Evolutionary conservation across 2,888 invertebrate genomes (phyloP).

Genomic region (Drosophila ustulata): DNA sequence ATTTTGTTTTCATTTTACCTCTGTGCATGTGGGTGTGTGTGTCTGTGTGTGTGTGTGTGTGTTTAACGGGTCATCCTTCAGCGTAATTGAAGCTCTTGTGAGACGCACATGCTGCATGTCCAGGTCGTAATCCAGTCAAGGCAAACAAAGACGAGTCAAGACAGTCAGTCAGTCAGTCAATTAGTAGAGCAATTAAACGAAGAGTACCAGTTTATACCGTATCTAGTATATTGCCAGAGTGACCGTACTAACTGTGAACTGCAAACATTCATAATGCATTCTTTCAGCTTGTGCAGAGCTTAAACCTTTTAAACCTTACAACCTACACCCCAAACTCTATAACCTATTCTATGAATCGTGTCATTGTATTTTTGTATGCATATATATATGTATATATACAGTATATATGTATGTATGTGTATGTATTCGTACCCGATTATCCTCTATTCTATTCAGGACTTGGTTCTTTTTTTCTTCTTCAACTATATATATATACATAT

Average conservation of each 20-base stretch:
- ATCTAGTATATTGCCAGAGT: conserved; percentile 3
- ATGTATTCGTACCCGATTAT: conserved; percentile 58
- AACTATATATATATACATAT: conserved; percentile 32
- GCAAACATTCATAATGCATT: conserved; percentile 39
- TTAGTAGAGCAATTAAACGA: conserved; percentile 6
- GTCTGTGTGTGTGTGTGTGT: conserved; percentile 27
- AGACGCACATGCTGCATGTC: conserved; percentile 24
- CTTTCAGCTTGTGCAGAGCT: conserved; percentile 53
- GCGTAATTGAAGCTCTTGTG: conserved; percentile 43
- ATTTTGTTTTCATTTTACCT: conserved; percentile 32
- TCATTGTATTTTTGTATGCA: conserved; percentile 66
- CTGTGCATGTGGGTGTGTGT: conserved; percentile 13
- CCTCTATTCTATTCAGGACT: conserved; percentile 44
- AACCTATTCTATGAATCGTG: conserved; percentile 50
- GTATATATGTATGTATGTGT: conserved; percentile 28
- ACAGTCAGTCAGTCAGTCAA: conserved; percentile 18
- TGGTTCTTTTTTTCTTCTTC: conserved; percentile 44
- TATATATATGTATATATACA: conserved; percentile 37
- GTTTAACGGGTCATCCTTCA: conserved; percentile 37
- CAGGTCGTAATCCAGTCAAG: conserved; percentile 27
- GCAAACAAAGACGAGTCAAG: conserved; percentile 1
- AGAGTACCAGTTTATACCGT: neutral
- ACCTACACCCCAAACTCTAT: neutral
- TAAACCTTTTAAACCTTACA: conserved; percentile 20
- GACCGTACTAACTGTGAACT: conserved; percentile 34